Base-by-base conservation (phyloP, 2,113 vertebrate genomes). In the Strigops habroptila region DNA sequence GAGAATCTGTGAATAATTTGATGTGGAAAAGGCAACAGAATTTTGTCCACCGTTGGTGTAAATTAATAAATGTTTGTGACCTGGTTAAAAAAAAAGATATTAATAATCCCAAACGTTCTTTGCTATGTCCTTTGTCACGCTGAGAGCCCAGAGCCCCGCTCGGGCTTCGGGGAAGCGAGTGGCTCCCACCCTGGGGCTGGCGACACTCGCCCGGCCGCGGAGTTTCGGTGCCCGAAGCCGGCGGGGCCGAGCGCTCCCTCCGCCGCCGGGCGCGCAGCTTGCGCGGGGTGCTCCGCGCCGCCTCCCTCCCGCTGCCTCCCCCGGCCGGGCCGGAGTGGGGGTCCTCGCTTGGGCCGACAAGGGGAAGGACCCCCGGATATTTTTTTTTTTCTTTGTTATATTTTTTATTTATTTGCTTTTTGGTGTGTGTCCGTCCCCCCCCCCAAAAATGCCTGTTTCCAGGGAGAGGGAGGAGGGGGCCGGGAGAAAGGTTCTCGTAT, bases 41-140 rank as follows among this genome's bases (percentile, higher is more conserved):
- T 97, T 97, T 98, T 99, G 98, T 99, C 97, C 97, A 97, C 88
- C 98, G 98, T 98, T 97, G 98, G 98, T 99, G 98, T 99, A 98
- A 99, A 98, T 98, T 97, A 99, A 99, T 99, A 99, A 99, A 99
- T 99, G 98, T 99, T 98, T 99, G 98, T 99, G 98, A 98, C 97
- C 97, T 98, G 97, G 94, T 97, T 97, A 92, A 90, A 96, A 94
- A 97, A 75, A 95, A 82, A 85, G 13, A 90, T 46, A 57, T 33
- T 3, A 30, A 67, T 1, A 70, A 85, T 91, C 57, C 89, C 10
- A 79, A 91, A 95, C n/a, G 52, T 96, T 92, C 96, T 94, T 95
- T 93, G 92, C 73, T 53, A 96, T 92, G 88, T 96, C 91, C 94
- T 98, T 97, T 97, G 87, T 97, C 95, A 83, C 81, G 35, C 82